A percentile compares a stretch with the other conserved stretches of the same genome.
phyloP scores from a whole-genome alignment of 1,140 invertebrate species.

The Delia radicum region DNA sequence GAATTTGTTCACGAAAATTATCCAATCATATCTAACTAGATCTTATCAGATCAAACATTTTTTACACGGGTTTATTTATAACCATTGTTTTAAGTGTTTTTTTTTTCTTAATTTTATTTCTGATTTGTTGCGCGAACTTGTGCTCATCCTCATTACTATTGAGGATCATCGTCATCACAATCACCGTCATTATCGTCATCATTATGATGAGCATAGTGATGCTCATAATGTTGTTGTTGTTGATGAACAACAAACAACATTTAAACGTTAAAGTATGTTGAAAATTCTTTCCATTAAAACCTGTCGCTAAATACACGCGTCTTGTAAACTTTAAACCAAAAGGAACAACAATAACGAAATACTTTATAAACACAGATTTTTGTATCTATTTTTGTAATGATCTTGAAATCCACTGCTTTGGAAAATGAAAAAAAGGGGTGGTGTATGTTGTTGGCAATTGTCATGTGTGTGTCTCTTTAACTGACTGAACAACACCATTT shows the following conservation, averaged over 20 bases:
- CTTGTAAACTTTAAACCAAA: background rate
- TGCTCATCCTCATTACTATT: background rate
- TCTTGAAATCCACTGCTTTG: constrained; percentile 18
- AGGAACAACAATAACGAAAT: background rate
- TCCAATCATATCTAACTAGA: too few relatives aligned
- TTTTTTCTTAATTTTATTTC: background rate
- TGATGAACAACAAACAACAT: background rate
- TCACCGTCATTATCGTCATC: background rate
- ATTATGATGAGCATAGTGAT: background rate
- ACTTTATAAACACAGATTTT: background rate
- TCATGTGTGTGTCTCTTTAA: background rate
- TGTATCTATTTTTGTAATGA: constrained; percentile 5
- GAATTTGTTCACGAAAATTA: too few relatives aligned
- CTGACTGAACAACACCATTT: too few relatives aligned
- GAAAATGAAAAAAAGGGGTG: constrained; percentile 12
- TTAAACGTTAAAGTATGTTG: constrained; percentile 15
- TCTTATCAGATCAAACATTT: too few relatives aligned
- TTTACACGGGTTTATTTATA: too few relatives aligned
- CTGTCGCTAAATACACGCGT: constrained; percentile 19
- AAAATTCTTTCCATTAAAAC: constrained; percentile 18
- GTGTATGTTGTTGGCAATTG: background rate
- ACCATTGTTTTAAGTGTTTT: background rate
- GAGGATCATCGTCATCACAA: background rate
- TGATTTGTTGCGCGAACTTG: background rate
- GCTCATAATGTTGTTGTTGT: background rate